Evolutionary conservation across 1,140 invertebrate genomes (phyloP).

Genomic region (Drosophila kepulauana): DNA sequence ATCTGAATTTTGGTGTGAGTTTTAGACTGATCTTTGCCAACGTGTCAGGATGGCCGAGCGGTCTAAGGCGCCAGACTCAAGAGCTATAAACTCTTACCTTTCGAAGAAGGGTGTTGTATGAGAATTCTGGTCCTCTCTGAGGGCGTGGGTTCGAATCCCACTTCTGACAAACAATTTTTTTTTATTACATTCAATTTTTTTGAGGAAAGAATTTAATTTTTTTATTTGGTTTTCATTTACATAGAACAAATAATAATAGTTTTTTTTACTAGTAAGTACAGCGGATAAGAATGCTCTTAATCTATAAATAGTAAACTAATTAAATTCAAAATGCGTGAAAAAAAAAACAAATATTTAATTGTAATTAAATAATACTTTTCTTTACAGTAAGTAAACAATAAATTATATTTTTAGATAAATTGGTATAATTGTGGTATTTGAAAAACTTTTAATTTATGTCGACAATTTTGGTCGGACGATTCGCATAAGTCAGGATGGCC

Average conservation of each 20-base stretch:
- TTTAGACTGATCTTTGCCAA: neutral
- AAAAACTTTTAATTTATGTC: neutral
- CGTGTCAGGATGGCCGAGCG: slow-evolving; percentile 88
- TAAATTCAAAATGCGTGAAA: too few species aligned
- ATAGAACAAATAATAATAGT: too few species aligned
- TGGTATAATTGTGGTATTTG: too few species aligned
- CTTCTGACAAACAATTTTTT: slow-evolving; percentile 91
- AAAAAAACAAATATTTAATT: too few species aligned
- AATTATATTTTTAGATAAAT: slow-evolving; percentile 14
- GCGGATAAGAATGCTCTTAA: too few species aligned
- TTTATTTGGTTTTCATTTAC: too few species aligned
- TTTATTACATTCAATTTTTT: slow-evolving; percentile 31
- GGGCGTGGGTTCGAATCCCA: slow-evolving; percentile 95
- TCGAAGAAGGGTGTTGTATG: slow-evolving; percentile 59
- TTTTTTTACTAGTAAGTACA: too few species aligned
- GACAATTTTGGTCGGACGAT: neutral
- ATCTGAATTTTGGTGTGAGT: neutral
- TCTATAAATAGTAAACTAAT: too few species aligned
- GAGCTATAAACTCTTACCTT: slow-evolving; percentile 71
- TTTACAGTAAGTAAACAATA: neutral
- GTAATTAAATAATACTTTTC: too few species aligned
- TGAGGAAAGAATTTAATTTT: too few species aligned
- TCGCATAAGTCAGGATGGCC: slow-evolving; percentile 87
- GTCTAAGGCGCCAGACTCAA: slow-evolving; percentile 91
- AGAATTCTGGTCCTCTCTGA: slow-evolving; percentile 92